Evolutionary conservation across 2,113 vertebrate genomes (phyloP).

Genomic region (Carassius auratus): DNA sequence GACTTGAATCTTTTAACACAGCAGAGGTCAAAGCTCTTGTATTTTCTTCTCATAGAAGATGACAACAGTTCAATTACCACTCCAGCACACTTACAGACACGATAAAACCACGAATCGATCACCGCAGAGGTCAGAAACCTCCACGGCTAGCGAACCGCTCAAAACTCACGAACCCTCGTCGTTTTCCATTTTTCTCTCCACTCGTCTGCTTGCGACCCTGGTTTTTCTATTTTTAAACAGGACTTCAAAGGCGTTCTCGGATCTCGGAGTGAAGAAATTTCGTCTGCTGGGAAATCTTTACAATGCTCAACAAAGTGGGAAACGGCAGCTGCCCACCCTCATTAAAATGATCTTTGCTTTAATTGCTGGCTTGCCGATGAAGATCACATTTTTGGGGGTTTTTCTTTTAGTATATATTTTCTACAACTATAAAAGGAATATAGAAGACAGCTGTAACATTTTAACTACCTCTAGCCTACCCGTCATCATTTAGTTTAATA

Average conservation of each 20-base stretch:
- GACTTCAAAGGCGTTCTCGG: neutral
- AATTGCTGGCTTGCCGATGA: slow-evolving; percentile 2
- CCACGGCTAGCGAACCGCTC: neutral
- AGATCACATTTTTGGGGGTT: neutral
- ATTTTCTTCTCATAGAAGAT: slow-evolving; percentile 51
- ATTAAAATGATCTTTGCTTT: slow-evolving; percentile 13
- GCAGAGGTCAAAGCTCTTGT: slow-evolving; percentile 56
- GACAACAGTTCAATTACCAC: slow-evolving; percentile 56
- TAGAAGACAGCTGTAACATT: neutral
- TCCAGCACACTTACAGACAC: slow-evolving; percentile 27
- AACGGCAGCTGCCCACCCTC: neutral
- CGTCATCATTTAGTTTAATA: neutral
- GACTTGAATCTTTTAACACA: slow-evolving; percentile 55
- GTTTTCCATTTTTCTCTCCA: neutral
- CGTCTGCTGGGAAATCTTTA: slow-evolving; percentile 1
- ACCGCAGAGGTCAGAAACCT: slow-evolving; percentile 2
- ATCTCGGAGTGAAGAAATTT: neutral
- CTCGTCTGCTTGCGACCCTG: neutral
- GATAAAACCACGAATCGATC: slow-evolving; percentile 22
- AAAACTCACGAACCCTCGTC: neutral
- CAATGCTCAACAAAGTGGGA: neutral
- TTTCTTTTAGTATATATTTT: neutral
- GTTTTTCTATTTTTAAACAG: slow-evolving; percentile 8
- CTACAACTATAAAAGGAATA: neutral
- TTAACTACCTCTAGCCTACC: neutral